These are phyloP conservation scores for Eilema sororculum DNA, from an alignment of 2,888 invertebrate genomes.

Conservation along the genomic window DNA sequence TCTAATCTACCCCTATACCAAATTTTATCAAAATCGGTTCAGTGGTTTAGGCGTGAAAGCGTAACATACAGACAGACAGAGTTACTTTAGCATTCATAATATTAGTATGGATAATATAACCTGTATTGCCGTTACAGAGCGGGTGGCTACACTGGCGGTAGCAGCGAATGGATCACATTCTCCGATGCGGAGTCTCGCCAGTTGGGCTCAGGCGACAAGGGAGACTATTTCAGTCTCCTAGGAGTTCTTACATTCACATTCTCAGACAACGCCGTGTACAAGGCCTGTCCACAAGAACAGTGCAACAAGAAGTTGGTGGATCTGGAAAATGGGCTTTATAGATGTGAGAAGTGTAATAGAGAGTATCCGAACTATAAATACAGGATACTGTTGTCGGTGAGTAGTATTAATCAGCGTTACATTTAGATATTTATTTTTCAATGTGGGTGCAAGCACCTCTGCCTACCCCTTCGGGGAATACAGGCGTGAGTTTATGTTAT, in stretches of 20 bases:
- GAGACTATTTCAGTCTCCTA: conserved; percentile 93
- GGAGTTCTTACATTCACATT: conserved; percentile 93
- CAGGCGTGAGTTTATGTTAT: too few species aligned
- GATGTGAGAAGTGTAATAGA: conserved; percentile 97
- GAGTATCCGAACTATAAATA: conserved; percentile 95
- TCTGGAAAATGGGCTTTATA: conserved; percentile 93
- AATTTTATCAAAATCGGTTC: too few species aligned
- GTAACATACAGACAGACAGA: too few species aligned
- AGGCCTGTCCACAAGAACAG: conserved; percentile 94
- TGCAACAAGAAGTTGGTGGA: conserved; percentile 99
- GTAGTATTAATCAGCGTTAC: conserved; percentile 49
- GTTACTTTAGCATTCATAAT: too few species aligned
- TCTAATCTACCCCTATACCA: too few species aligned
- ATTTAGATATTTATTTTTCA: too few species aligned
- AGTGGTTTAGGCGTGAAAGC: too few species aligned
- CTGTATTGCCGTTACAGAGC: conserved; percentile 58
- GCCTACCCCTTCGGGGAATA: too few species aligned
- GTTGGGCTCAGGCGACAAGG: conserved; percentile 91
- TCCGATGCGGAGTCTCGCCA: conserved; percentile 91
- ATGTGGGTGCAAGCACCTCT: too few species aligned
- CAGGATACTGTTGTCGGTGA: conserved; percentile 92
- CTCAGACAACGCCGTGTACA: conserved; percentile 95
- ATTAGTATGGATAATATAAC: too few species aligned
- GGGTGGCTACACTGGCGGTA: conserved; percentile 79
- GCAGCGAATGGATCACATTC: conserved; percentile 92